Conservation (phyloP, 2,888 invertebrate species). For the Pollenia amentaria region DNA sequence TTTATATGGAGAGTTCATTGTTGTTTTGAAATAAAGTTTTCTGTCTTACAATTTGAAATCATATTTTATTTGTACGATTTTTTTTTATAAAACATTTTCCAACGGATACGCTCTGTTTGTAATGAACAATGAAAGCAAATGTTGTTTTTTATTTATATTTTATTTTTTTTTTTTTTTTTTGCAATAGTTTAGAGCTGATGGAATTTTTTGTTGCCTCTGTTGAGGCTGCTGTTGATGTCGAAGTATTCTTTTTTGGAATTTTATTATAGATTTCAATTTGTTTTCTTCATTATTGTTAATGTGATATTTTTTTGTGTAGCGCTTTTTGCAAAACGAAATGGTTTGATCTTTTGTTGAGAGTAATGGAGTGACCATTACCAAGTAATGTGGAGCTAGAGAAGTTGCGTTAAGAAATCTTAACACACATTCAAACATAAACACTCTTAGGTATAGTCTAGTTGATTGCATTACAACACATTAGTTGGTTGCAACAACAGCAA, state of each 20-base stretch:
- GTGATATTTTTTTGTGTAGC: constrained; percentile 11
- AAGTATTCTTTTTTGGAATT: constrained; percentile 46
- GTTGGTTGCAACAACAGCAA: constrained; percentile 49
- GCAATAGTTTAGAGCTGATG: constrained; percentile 49
- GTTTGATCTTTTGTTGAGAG: constrained; percentile 62
- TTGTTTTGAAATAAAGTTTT: constrained; percentile 49
- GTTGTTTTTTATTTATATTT: constrained; percentile 24
- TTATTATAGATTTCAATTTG: constrained; percentile 71
- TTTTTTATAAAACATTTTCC: constrained; percentile 35
- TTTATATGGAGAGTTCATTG: constrained; percentile 39
- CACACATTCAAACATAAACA: constrained; percentile 20
- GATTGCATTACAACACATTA: constrained; percentile 65
- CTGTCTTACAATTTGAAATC: constrained; percentile 49
- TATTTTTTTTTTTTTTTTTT: constrained; percentile 24
- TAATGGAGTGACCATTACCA: constrained; percentile 62
- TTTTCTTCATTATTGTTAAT: constrained; percentile 67
- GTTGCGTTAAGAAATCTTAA: constrained; percentile 29
- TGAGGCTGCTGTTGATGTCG: constrained; percentile 15
- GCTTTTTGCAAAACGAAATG: constrained; percentile 52
- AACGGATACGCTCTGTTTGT: constrained; percentile 73
- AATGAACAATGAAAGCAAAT: constrained; percentile 73
- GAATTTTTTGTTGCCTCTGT: constrained; percentile 53
- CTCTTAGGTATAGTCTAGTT: constrained; percentile 3
- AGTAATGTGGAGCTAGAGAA: constrained; percentile 9
- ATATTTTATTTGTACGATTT: constrained; percentile 47